phyloP scores from a whole-genome alignment of 2,797 vertebrate species.

The Apogon hyalosoma region DNA sequence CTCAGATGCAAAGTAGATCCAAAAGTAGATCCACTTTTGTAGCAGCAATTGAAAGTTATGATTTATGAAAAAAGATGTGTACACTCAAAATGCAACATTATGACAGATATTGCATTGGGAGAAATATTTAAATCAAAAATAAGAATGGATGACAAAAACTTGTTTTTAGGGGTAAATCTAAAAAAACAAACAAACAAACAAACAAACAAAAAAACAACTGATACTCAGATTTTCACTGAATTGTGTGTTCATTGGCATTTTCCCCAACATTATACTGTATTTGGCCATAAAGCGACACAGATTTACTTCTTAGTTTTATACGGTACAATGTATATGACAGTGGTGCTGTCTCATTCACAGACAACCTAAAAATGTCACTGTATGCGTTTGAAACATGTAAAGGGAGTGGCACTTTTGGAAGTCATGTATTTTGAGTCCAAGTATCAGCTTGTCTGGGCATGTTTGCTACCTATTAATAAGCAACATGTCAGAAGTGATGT shows the following conservation, averaged over 20 bases:
- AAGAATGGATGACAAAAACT: background rate
- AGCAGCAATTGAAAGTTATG: background rate
- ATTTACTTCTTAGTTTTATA: background rate
- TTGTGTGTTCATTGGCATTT: background rate
- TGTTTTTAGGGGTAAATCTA: background rate
- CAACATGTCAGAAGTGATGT: slow-evolving; percentile 3
- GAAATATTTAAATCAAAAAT: background rate
- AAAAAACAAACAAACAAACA: background rate
- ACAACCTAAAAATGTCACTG: background rate
- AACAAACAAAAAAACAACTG: background rate
- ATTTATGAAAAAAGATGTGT: background rate
- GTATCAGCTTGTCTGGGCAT: slow-evolving; percentile 2
- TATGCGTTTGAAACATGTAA: slow-evolving; percentile 10
- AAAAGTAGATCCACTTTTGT: background rate
- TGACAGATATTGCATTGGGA: background rate
- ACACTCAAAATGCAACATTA: background rate
- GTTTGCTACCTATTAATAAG: slow-evolving; percentile 23
- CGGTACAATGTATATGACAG: no score
- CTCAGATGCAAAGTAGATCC: background rate
- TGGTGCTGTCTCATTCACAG: background rate
- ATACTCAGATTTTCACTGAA: background rate
- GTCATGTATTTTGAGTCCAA: background rate
- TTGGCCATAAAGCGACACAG: background rate
- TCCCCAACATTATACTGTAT: background rate
- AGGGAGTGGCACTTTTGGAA: slow-evolving; percentile 29